phyloP scores from a whole-genome alignment of 2,113 vertebrate genomes.

The Tupaia chinensis region DNA sequence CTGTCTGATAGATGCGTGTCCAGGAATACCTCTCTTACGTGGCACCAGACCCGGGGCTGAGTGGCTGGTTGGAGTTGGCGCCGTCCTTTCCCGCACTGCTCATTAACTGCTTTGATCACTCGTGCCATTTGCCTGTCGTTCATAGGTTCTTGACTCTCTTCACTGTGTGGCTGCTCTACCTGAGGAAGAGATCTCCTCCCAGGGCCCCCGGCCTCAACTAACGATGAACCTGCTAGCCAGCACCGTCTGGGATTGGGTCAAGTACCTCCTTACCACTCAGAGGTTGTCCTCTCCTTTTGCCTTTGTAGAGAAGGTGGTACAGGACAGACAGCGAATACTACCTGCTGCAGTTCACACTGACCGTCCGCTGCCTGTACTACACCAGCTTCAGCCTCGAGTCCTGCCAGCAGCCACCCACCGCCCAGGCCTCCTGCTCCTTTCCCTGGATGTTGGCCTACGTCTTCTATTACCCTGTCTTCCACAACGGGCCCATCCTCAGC shows the following conservation, averaged over 20 bases:
- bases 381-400: conserved; percentile 96
- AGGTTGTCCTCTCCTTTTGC: neutral
- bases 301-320: conserved; percentile 94
- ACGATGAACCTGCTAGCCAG: neutral
- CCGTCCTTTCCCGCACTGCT: neutral
- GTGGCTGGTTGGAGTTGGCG: neutral
- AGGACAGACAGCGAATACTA: conserved; percentile 93
- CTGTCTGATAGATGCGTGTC: rapidly evolving
- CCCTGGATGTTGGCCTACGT: conserved; percentile 93
- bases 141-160: neutral
- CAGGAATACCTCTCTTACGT: neutral
- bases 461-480: conserved; percentile 97
- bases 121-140: no score
- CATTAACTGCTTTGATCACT: neutral
- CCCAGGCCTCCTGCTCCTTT: conserved; percentile 82
- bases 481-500: conserved; percentile 95
- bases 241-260: rapidly evolving
- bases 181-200: rapidly evolving
- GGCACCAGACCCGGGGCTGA: neutral
- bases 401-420: conserved; percentile 78
- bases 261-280: neutral
- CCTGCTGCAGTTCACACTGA: conserved; percentile 94
- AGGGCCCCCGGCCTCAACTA: neutral
- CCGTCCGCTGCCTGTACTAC: conserved; percentile 94
- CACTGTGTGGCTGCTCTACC: rapidly evolving